These are phyloP conservation scores for Rissa tridactyla DNA, from an alignment of 2,113 vertebrate species.

Conservation along the genomic window DNA sequence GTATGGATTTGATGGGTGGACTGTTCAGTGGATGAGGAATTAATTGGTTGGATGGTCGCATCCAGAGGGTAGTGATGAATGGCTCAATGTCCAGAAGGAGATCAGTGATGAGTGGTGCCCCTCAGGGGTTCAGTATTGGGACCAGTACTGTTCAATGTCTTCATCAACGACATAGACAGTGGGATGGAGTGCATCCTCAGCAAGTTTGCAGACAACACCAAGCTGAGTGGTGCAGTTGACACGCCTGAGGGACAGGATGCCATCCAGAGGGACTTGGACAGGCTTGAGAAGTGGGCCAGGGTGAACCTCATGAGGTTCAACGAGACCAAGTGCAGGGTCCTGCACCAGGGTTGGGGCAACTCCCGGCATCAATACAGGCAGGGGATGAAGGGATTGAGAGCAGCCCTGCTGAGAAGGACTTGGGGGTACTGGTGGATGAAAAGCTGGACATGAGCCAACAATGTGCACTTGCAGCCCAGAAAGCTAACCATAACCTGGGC, in stretches of 20 bases:
- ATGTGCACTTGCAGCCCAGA: too few relatives aligned
- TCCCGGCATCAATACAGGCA: too few relatives aligned
- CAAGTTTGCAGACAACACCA: not conserved
- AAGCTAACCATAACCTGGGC: too few relatives aligned
- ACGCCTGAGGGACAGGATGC: not conserved
- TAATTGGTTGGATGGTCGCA: not conserved
- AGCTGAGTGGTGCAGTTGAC: not conserved
- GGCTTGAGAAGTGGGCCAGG: not conserved
- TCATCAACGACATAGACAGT: not conserved
- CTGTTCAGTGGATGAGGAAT: not conserved
- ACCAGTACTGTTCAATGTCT: not conserved
- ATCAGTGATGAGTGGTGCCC: not conserved
- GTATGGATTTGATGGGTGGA: not conserved
- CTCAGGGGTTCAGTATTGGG: not conserved
- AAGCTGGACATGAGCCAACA: too few relatives aligned
- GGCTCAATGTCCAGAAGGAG: not conserved
- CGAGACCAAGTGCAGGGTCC: too few relatives aligned
- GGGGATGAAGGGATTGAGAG: too few relatives aligned
- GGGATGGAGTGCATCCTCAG: not conserved
- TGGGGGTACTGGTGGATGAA: too few relatives aligned
- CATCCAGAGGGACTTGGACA: not conserved
- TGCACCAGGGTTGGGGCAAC: too few relatives aligned
- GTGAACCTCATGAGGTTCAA: not conserved
- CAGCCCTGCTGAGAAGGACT: too few relatives aligned
- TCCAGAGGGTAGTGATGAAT: not conserved